A percentile compares a stretch with the other conserved stretches of the same genome.
phyloP scores from a whole-genome alignment of 2,888 invertebrate species.

The Priocnemis perturbator region DNA sequence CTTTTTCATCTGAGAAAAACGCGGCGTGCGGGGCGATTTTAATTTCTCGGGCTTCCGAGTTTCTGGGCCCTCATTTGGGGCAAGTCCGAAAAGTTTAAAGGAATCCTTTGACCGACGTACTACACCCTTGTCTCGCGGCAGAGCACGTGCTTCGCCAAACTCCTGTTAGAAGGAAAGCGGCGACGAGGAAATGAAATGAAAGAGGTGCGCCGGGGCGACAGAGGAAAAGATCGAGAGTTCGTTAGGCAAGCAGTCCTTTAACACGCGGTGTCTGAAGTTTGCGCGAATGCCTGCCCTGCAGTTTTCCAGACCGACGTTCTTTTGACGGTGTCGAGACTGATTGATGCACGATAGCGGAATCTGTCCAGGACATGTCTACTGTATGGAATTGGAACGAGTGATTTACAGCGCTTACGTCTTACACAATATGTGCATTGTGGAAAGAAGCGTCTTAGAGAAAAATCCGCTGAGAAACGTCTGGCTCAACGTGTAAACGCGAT shows the following conservation, averaged over 20 bases:
- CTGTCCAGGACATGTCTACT: too few relatives aligned
- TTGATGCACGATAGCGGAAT: too few relatives aligned
- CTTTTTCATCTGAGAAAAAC: neutral
- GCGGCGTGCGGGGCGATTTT: conserved; percentile 11
- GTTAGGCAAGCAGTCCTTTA: conserved; percentile 28
- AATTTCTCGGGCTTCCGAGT: conserved; percentile 1
- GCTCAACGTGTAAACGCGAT: conserved; percentile 24
- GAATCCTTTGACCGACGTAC: conserved; percentile 10
- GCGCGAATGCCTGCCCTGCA: neutral
- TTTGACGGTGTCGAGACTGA: too few relatives aligned
- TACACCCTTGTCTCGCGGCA: conserved; percentile 40
- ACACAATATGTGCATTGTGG: neutral
- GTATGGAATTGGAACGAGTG: too few relatives aligned
- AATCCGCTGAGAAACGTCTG: too few relatives aligned
- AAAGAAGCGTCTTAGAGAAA: conserved; percentile 1
- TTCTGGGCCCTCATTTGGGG: conserved; percentile 30
- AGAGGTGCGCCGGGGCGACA: too few relatives aligned
- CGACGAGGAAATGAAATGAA: too few relatives aligned
- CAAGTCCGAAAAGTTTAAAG: conserved; percentile 2
- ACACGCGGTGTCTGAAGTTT: conserved; percentile 10
- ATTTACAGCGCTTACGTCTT: too few relatives aligned
- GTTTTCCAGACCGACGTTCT: neutral
- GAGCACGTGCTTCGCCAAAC: conserved; percentile 35
- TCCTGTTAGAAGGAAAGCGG: conserved; percentile 15
- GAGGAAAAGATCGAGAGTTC: conserved; percentile 24